Conservation (phyloP, 2,113 vertebrate genomes). For the Calonectris borealis region DNA sequence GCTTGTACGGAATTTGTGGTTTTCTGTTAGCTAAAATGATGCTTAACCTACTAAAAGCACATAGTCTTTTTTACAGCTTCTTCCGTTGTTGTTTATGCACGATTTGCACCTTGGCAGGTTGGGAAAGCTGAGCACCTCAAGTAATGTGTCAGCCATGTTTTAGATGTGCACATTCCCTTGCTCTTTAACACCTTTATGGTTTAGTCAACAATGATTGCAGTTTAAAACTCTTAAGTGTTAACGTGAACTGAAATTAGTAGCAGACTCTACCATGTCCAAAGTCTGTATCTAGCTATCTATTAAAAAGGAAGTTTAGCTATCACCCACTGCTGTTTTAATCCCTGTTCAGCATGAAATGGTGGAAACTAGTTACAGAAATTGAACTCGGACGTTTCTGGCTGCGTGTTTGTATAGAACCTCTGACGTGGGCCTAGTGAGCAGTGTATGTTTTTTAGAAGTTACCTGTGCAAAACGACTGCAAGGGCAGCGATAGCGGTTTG, state of each 20-base stretch:
- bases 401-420: fast-evolving
- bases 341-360: no score
- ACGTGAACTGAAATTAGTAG: fast-evolving
- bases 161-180: fast-evolving
- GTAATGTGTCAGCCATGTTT: fast-evolving
- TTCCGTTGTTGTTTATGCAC: not conserved
- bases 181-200: not conserved
- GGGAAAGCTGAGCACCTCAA: not conserved
- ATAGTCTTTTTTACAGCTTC: not conserved
- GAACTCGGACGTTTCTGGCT: not conserved
- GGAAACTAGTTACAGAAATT: fast-evolving
- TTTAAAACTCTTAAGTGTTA: not conserved
- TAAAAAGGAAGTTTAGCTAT: no score
- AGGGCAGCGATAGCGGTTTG: not conserved
- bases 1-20: not conserved
- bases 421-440: fast-evolving
- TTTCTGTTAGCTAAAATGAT: not conserved
- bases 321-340: not conserved
- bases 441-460: fast-evolving
- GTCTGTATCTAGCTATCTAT: fast-evolving
- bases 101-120: not conserved
- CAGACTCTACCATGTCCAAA: fast-evolving
- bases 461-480: not conserved
- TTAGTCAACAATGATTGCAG: fast-evolving
- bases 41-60: not conserved